Evolutionary conservation across 2,113 vertebrate genomes (phyloP).

Genomic region (Anhinga rufa): DNA sequence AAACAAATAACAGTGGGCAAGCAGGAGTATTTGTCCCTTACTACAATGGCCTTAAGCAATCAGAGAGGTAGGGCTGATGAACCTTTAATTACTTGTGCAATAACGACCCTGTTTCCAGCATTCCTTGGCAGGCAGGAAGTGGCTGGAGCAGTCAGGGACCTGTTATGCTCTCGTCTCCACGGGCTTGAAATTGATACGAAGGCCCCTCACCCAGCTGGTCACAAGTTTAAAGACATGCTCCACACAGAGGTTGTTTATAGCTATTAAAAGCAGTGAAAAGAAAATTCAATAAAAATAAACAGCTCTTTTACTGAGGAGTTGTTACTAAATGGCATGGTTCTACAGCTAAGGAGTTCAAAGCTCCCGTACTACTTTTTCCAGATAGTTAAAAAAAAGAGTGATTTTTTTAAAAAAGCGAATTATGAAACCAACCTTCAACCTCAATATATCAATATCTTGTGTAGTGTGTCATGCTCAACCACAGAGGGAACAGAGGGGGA

Average conservation of each 20-base stretch:
- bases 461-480: background rate
- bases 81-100: slow-evolving; percentile 63
- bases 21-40: slow-evolving; percentile 59
- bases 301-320: background rate
- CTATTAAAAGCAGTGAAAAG: slow-evolving; percentile 28
- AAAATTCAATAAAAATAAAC: slow-evolving; percentile 16
- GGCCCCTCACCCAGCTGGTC: slow-evolving; percentile 27
- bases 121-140: slow-evolving; percentile 45
- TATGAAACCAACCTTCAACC: background rate
- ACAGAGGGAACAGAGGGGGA: background rate
- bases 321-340: background rate
- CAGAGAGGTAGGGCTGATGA: slow-evolving; percentile 56
- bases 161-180: slow-evolving; percentile 20
- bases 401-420: background rate
- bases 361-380: background rate
- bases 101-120: slow-evolving; percentile 41
- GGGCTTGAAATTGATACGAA: slow-evolving; percentile 34
- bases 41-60: slow-evolving; percentile 61
- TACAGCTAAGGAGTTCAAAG: background rate
- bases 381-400: background rate
- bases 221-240: background rate
- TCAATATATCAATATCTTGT: background rate
- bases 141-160: slow-evolving; percentile 31
- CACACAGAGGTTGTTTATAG: background rate
- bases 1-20: slow-evolving; percentile 60